Evolutionary conservation across 2,113 vertebrate species (phyloP), one percentile per base, ranked within the genome.

Genomic region (Lycaon pictus): DNA sequence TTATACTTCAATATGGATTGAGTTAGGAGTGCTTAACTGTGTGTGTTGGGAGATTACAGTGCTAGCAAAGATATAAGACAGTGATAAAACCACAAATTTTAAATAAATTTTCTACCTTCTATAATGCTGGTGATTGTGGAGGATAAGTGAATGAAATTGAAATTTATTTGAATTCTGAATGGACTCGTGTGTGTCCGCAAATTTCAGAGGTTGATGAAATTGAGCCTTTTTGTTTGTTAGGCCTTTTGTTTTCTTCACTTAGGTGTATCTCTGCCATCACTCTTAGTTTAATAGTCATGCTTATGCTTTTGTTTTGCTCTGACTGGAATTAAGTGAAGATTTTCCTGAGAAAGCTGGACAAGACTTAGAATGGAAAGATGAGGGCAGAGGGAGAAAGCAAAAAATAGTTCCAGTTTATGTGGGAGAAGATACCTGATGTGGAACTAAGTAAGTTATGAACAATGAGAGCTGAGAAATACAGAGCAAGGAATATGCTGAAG

Each of bases 311-410:
- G 53, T 55, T 74, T 80, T 94, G 62, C n/a, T 91, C 5, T 60
- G 82, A 43, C 11, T 90, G 48, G 11, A 63, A 77, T 43, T 32
- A 74, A 84, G 15, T 67, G 19, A 56, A 89, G 32, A 53, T n/a
- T 96, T 96, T 83, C 80, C 25, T 84, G 27, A 88, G 93, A 92
- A 87, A 94, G 95, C 19, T 56, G 22, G 67, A 13, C 15, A 77
- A 90, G n/a, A 35, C 27, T 93, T 92, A 76, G 27, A 60, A 96
- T 67, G 48, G 83, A 86, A 20, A 81, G 12, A 23, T 8, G 27
- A 83, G 13, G 15, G 62, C 43, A 35, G 56, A 87, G 22, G 55
- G 89, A 69, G 37, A 80, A 88, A 81, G 53, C 19, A 91, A 93
- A 83, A 96, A 65, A 29, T 77, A 67, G 69, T 89, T 93, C 63